These are phyloP conservation scores for Xylota sylvarum DNA, from an alignment of 2,888 invertebrate genomes.

Conservation along the genomic window DNA sequence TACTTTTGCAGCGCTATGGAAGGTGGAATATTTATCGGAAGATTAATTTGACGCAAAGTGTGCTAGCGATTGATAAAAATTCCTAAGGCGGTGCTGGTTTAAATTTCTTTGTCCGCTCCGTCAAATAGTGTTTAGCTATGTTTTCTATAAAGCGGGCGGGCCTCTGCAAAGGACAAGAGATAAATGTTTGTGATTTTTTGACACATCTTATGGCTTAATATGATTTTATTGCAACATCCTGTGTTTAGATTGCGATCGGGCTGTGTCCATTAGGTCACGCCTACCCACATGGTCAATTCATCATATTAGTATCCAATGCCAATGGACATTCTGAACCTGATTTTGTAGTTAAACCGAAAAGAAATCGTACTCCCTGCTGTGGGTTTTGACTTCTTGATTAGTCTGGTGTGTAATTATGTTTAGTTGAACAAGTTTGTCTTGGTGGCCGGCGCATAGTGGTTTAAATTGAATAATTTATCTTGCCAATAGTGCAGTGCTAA, in stretches of 20 bases:
- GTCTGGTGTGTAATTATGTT: conserved; percentile 13
- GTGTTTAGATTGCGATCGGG: neutral
- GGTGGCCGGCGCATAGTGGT: neutral
- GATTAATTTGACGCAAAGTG: conserved; percentile 52
- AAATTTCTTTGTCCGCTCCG: neutral
- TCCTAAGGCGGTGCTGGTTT: neutral
- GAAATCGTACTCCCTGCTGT: conserved; percentile 12
- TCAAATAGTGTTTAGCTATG: neutral
- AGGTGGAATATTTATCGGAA: conserved; percentile 28
- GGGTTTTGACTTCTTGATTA: conserved; percentile 22
- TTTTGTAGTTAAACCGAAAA: neutral
- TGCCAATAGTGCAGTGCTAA: neutral
- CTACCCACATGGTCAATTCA: neutral
- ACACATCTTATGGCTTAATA: neutral
- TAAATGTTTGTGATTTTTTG: neutral
- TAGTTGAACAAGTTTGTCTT: neutral
- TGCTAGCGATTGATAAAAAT: conserved; percentile 44
- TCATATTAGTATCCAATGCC: neutral
- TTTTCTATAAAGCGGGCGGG: neutral
- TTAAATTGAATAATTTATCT: neutral
- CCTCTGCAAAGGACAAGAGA: neutral
- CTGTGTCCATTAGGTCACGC: conserved; percentile 13
- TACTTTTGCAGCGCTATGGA: neutral
- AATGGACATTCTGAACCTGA: conserved; percentile 1
- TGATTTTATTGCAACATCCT: neutral